Evolutionary conservation across 2,888 invertebrate species (phyloP), one percentile per base, ranked within the genome.

Genomic region (Strigamia crassipes): DNA sequence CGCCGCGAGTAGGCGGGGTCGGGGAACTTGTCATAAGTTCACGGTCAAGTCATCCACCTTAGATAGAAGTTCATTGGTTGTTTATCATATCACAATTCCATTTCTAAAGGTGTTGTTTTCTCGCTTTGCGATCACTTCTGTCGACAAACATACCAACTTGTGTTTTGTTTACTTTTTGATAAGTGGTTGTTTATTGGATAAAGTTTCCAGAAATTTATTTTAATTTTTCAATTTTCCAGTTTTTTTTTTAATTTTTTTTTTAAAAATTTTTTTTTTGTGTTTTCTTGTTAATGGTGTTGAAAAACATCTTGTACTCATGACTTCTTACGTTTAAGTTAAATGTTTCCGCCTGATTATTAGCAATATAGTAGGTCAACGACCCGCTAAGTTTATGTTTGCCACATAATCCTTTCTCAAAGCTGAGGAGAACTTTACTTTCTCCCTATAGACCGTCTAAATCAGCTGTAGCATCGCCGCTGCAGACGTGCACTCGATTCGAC

Each of bases 11-110:
- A 73, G 73, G 73, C 73, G 73, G 73, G 73, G 73, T 73, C 73
- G 73, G 73, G 73, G 73, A 73, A 73, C 73, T 73, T 73, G 73
- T 73, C 73, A 73, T 73, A 73, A 73, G 73, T 73, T 73, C 73
- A 73, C 73, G 73, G 73, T 73, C 73, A 73, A 73, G 73, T 73
- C 73, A 73, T 73, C 73, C 73, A 73, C 73, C 73, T 31, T 73
- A 73, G 23, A 73, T 27, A 73, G 31, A 31, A 73, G 73, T 73
- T 73, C 73, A 31, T 73, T 73, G 73, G 27, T 73, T 73, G 73
- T 73, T 73, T 73, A 73, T 73, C 73, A 73, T 73, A 73, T 73
- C 73, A 73, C 31, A 73, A 73, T 73, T 73, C n/a, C 12, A 73
- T 73, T 73, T 73, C 73, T 56, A 18, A 51, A 73, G 73, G 73